These are phyloP conservation scores for Cercopithecus hamlyni DNA, from an alignment of 2,797 vertebrate species.

Conservation along the genomic window DNA sequence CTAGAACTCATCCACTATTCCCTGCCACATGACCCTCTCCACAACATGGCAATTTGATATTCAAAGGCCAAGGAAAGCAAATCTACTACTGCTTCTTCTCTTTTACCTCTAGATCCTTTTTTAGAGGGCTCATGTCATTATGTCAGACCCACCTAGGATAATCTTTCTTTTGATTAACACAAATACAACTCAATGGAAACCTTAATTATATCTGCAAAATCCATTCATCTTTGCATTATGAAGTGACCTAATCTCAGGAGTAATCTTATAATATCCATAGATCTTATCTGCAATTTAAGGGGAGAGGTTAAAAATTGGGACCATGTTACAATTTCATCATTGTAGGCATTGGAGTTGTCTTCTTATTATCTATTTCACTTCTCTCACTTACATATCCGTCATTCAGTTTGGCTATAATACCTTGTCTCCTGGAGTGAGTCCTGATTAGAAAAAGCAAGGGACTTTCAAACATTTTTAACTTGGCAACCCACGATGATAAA, in stretches of 20 bases:
- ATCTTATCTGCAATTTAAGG: neutral
- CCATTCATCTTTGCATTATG: neutral
- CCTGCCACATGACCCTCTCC: neutral
- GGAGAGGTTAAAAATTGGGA: neutral
- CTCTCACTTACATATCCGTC: neutral
- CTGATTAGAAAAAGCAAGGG: neutral
- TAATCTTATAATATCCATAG: neutral
- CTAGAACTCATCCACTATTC: neutral
- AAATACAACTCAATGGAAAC: neutral
- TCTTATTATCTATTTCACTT: neutral
- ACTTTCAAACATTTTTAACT: neutral
- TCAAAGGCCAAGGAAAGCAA: neutral
- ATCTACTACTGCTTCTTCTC: neutral
- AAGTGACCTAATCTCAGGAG: neutral
- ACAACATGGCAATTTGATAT: neutral
- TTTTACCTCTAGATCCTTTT: neutral
- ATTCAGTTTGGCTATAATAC: neutral
- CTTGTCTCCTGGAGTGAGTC: neutral
- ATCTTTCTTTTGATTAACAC: neutral
- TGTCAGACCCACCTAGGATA: neutral
- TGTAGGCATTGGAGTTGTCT: neutral
- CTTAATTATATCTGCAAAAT: neutral
- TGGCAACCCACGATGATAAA: neutral
- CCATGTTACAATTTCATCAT: neutral
- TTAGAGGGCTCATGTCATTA: neutral